phyloP scores from a whole-genome alignment of 2,888 invertebrate genomes.

The Cryptus armator region DNA sequence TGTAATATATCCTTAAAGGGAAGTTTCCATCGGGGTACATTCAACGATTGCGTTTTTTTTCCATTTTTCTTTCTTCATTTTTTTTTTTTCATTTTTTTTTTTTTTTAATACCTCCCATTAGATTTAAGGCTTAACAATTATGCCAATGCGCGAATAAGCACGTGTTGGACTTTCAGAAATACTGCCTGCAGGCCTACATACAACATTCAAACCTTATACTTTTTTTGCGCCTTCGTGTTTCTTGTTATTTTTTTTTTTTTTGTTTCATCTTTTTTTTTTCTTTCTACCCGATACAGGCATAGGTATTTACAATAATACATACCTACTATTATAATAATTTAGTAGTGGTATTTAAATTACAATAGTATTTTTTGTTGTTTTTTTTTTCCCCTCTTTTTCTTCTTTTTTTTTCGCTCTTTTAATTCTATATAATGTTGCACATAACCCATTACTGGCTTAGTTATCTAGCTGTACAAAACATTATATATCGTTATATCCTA shows the following conservation, averaged over 20 bases:
- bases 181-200: constrained; percentile 71
- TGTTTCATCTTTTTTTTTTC: constrained; percentile 56
- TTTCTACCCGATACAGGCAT: constrained; percentile 75
- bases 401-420: constrained; percentile 52
- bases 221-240: constrained; percentile 59
- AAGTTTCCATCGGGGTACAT: constrained; percentile 58
- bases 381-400: constrained; percentile 43
- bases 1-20: neutral
- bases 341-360: constrained; percentile 82
- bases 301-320: constrained; percentile 83
- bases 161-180: constrained; percentile 69
- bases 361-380: constrained; percentile 78
- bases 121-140: constrained; percentile 66
- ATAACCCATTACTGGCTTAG: constrained; percentile 84
- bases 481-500: constrained; percentile 82
- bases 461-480: constrained; percentile 85
- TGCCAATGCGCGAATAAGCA: constrained; percentile 64
- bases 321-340: constrained; percentile 79
- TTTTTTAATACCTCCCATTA: constrained; percentile 47
- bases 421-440: constrained; percentile 84
- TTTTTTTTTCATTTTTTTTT: constrained; percentile 21
- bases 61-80: constrained; percentile 20
- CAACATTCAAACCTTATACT: constrained; percentile 71
- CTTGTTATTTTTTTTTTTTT: constrained; percentile 40
- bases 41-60: constrained; percentile 52